These are phyloP conservation scores for Pseudochirops corinnae DNA, from an alignment of 2,797 vertebrate species.

Conservation along the genomic window DNA sequence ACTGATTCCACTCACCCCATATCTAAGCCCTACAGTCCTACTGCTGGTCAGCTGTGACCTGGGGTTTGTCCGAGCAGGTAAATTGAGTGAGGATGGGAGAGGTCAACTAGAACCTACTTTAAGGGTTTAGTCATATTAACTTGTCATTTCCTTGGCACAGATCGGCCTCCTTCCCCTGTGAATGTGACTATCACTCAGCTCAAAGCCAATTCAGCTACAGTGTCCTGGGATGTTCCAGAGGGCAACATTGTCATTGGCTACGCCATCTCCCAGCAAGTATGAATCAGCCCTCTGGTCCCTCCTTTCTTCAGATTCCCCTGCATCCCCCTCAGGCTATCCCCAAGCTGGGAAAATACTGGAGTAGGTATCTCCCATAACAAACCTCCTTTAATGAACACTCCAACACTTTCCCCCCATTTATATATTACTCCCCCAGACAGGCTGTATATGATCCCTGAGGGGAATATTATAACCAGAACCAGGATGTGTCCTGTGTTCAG, in stretches of 20 bases:
- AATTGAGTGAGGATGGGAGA: constrained; percentile 80
- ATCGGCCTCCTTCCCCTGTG: constrained; percentile 95
- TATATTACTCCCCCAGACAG: neutral
- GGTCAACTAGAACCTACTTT: neutral
- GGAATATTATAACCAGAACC: constrained; percentile 16
- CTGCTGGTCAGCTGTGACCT: constrained; percentile 94
- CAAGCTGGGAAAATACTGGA: constrained; percentile 12
- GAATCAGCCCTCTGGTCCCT: constrained; percentile 51
- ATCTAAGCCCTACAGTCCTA: constrained; percentile 91
- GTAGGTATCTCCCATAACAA: neutral
- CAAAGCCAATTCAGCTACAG: constrained; percentile 95
- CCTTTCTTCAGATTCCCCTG: neutral
- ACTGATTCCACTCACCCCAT: constrained; percentile 84
- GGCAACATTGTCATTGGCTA: constrained; percentile 98
- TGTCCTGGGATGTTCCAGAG: constrained; percentile 98
- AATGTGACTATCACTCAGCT: constrained; percentile 97
- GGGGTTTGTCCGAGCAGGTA: constrained; percentile 94
- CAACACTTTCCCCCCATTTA: neutral
- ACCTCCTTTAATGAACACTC: neutral
- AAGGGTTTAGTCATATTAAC: constrained; percentile 59
- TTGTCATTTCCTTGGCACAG: constrained; percentile 82
- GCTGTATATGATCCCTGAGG: constrained; percentile 11
- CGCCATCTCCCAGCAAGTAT: constrained; percentile 97
- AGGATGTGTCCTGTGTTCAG: rapidly evolving
- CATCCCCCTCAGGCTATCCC: neutral